These are phyloP conservation scores for Polypterus bichir DNA, from an alignment of 2,113 vertebrate genomes.

Conservation along the genomic window DNA sequence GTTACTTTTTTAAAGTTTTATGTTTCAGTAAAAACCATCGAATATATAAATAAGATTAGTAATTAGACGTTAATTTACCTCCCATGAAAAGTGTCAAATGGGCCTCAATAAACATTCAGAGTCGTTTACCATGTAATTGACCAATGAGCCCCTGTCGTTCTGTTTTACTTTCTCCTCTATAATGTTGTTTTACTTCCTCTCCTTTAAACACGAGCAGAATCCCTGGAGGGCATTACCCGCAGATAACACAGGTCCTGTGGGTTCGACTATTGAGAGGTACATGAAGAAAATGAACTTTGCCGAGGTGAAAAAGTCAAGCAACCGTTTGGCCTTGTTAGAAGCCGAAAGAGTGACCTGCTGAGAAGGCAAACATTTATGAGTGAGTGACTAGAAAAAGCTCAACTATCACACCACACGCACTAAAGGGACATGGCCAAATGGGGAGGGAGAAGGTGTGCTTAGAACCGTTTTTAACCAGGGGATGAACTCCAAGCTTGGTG, in stretches of 20 bases:
- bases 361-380: slow-evolving; percentile 29
- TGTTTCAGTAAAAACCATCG: too few species aligned
- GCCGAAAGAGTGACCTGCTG: slow-evolving; percentile 11
- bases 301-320: slow-evolving; percentile 12
- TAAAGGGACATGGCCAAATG: slow-evolving; percentile 23
- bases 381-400: slow-evolving; percentile 17
- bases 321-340: slow-evolving; percentile 27
- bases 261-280: slow-evolving; percentile 8
- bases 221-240: slow-evolving; percentile 30
- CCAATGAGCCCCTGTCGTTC: too few species aligned
- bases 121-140: too few species aligned
- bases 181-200: slow-evolving; percentile 12
- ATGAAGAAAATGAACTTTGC: slow-evolving; percentile 14
- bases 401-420: slow-evolving; percentile 22
- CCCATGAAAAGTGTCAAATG: too few species aligned
- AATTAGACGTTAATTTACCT: too few species aligned
- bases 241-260: slow-evolving; percentile 24
- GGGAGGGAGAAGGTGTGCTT: too few species aligned
- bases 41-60: too few species aligned
- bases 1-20: too few species aligned
- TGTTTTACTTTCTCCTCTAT: too few species aligned
- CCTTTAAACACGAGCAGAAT: slow-evolving; percentile 38
- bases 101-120: too few species aligned
- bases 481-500: too few species aligned
- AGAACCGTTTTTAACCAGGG: too few species aligned